phyloP scores from a whole-genome alignment of 2,888 invertebrate genomes.

The Nomada fabriciana region DNA sequence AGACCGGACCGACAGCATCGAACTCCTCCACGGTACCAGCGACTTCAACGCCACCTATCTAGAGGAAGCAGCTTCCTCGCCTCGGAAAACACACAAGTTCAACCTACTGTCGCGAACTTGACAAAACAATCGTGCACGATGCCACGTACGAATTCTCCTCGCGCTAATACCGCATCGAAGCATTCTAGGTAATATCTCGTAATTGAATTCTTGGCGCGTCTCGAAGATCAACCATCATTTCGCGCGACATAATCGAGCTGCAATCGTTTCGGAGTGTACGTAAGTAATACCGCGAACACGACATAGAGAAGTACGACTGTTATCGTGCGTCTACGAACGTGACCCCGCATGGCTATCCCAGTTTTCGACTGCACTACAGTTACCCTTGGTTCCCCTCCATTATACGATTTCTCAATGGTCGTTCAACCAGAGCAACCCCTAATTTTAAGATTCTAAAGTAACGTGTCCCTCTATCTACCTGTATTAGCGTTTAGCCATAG shows the following conservation, averaged over 20 bases:
- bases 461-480: not conserved
- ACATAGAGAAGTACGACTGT: constrained; percentile 13
- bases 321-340: constrained; percentile 24
- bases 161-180: constrained; percentile 17
- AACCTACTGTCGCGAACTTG: constrained; percentile 8
- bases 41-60: constrained; percentile 77
- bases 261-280: constrained; percentile 47
- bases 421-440: not conserved
- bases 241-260: constrained; percentile 26
- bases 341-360: constrained; percentile 40
- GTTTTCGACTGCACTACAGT: constrained; percentile 5
- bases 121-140: constrained; percentile 11
- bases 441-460: constrained; percentile 6
- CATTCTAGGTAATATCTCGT: constrained; percentile 45
- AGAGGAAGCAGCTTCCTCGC: constrained; percentile 49
- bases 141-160: constrained; percentile 1
- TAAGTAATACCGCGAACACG: constrained; percentile 46
- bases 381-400: not conserved
- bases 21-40: constrained; percentile 78
- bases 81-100: constrained; percentile 34
- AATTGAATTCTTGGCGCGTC: not conserved
- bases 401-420: not conserved
- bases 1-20: constrained; percentile 75
- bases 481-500: constrained; percentile 29
- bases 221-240: constrained; percentile 8